phyloP scores from a whole-genome alignment of 1,140 invertebrate genomes.

The Pentalonia nigronervosa region DNA sequence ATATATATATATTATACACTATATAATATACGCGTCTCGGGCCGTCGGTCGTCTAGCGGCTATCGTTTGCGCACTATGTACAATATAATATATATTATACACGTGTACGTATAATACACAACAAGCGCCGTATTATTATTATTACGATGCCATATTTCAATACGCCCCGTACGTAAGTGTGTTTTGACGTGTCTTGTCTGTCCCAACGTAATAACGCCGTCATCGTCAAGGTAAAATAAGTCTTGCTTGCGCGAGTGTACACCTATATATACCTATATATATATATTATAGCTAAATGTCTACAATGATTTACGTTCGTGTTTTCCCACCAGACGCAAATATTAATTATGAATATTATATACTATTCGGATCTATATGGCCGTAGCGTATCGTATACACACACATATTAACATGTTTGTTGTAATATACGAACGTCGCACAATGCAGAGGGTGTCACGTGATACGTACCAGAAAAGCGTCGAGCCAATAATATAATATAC shows the following conservation, averaged over 20 bases:
- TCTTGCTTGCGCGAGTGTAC: neutral
- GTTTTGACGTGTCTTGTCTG: slow-evolving; percentile 52
- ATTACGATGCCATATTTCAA: neutral
- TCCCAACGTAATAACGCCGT: slow-evolving; percentile 46
- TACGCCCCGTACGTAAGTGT: neutral
- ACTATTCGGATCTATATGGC: too few species aligned
- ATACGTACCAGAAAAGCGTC: neutral
- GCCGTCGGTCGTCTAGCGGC: neutral
- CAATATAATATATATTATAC: too few species aligned
- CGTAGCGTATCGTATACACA: neutral
- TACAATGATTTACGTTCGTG: too few species aligned
- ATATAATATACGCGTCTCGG: neutral
- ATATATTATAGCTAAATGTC: too few species aligned
- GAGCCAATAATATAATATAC: neutral
- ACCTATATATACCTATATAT: too few species aligned
- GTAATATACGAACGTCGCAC: neutral
- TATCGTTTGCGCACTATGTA: neutral
- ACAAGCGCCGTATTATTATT: neutral
- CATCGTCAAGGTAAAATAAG: slow-evolving; percentile 26
- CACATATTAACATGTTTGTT: neutral
- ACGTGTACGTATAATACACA: neutral
- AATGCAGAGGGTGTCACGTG: slow-evolving; percentile 9
- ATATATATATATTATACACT: neutral
- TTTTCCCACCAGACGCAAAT: too few species aligned
- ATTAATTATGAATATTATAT: too few species aligned